Percentiles rank a stretch among this genome's conserved stretches.
These are phyloP conservation scores for Molanna angustata DNA, from an alignment of 2,888 invertebrate genomes.

Conservation along the genomic window DNA sequence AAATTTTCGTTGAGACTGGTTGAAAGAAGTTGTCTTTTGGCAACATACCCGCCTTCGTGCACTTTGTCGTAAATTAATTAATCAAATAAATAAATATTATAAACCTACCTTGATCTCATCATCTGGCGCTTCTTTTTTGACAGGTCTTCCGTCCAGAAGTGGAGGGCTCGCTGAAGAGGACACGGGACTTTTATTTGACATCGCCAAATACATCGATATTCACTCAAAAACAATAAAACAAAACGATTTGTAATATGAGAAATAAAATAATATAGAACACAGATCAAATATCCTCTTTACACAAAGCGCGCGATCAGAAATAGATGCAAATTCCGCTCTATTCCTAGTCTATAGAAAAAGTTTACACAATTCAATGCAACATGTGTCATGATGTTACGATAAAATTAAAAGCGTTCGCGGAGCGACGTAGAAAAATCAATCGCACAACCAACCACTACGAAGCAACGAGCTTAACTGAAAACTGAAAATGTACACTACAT, in stretches of 20 bases:
- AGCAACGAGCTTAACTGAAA: conserved; percentile 1
- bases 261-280: conserved; percentile 1
- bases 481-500: neutral
- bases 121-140: conserved; percentile 68
- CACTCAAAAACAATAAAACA: conserved; percentile 5
- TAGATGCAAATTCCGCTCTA: conserved; percentile 16
- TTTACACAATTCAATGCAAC: conserved; percentile 15
- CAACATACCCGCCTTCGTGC: too few relatives aligned
- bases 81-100: too few relatives aligned
- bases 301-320: conserved; percentile 12
- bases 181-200: conserved; percentile 33
- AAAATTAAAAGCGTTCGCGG: neutral
- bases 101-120: conserved; percentile 73
- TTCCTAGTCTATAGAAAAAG: conserved; percentile 18
- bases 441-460: neutral
- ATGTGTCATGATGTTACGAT: conserved; percentile 14
- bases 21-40: too few relatives aligned
- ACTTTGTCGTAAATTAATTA: too few relatives aligned
- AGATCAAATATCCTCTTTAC: too few relatives aligned
- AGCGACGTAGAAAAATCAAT: too few relatives aligned
- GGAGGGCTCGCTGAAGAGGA: conserved; percentile 36
- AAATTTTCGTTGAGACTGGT: too few relatives aligned
- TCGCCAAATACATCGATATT: conserved; percentile 18
- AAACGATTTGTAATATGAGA: neutral
- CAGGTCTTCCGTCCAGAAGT: conserved; percentile 46